phyloP scores from a whole-genome alignment of 2,113 vertebrate genomes.

The Rhagologus leucostigma region DNA sequence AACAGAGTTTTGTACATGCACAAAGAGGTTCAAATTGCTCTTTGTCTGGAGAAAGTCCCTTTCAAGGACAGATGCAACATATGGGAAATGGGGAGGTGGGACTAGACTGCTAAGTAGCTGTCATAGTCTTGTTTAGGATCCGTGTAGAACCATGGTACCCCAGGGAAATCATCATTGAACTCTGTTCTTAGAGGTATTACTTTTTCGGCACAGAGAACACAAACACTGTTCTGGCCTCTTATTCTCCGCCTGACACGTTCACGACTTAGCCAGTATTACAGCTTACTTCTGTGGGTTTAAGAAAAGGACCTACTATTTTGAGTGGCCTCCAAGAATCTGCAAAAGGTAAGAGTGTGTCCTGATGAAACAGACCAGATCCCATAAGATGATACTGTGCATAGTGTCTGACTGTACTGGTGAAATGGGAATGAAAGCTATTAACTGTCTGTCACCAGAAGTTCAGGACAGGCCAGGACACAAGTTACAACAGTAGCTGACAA shows the following conservation, averaged over 20 bases:
- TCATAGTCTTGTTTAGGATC: not conserved
- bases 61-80: not conserved
- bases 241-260: not conserved
- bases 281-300: not conserved
- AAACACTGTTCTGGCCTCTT: not conserved
- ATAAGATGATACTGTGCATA: not conserved
- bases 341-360: not conserved
- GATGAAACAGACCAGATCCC: not conserved
- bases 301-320: not conserved
- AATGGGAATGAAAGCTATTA: not conserved
- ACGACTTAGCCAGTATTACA: not conserved
- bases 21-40: not conserved
- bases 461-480: not conserved
- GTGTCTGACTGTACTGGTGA: not conserved
- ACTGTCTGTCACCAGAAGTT: accelerated
- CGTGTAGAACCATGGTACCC: not conserved
- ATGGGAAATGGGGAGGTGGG: not conserved
- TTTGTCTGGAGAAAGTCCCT: not conserved
- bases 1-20: not conserved
- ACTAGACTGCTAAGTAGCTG: not conserved
- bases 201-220: not conserved
- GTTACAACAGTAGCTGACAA: not conserved
- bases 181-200: not conserved
- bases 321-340: not conserved
- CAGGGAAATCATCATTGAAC: not conserved